Conservation (phyloP, 1,140 invertebrate species). For the Chironomus tepperi region DNA sequence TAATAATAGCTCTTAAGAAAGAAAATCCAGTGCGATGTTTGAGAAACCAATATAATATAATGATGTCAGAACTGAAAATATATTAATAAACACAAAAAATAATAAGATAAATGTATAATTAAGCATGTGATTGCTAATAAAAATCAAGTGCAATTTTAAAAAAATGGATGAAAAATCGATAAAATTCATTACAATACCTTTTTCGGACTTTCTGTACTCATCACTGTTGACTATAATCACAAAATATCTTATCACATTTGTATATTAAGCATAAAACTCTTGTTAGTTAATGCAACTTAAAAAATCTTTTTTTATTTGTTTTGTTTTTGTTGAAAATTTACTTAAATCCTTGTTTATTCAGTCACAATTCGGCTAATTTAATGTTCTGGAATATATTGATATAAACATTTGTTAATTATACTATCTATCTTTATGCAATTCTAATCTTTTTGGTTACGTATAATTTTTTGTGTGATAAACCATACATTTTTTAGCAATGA, state of each 20-base stretch:
- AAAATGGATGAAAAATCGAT: not conserved
- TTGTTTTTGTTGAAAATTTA: not conserved
- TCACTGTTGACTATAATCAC: not conserved
- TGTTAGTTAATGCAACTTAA: not conserved
- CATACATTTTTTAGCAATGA: not conserved
- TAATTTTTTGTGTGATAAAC: not conserved
- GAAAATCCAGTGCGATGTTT: not conserved
- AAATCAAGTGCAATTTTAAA: not conserved
- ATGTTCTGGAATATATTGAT: not conserved
- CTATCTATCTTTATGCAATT: not conserved
- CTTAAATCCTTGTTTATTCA: not conserved
- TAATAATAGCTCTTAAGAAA: no score
- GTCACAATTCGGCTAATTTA: not conserved
- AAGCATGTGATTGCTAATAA: not conserved
- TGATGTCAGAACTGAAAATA: constrained; percentile 13
- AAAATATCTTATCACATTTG: not conserved
- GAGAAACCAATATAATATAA: not conserved
- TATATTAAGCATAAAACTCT: not conserved
- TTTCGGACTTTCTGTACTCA: not conserved
- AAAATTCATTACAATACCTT: not conserved
- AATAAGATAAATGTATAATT: not conserved
- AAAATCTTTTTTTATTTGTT: not conserved
- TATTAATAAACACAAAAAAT: not conserved
- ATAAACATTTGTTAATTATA: not conserved
- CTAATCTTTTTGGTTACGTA: not conserved